These are phyloP conservation scores for Silurus aristotelis DNA, from an alignment of 2,797 vertebrate genomes.

Conservation along the genomic window DNA sequence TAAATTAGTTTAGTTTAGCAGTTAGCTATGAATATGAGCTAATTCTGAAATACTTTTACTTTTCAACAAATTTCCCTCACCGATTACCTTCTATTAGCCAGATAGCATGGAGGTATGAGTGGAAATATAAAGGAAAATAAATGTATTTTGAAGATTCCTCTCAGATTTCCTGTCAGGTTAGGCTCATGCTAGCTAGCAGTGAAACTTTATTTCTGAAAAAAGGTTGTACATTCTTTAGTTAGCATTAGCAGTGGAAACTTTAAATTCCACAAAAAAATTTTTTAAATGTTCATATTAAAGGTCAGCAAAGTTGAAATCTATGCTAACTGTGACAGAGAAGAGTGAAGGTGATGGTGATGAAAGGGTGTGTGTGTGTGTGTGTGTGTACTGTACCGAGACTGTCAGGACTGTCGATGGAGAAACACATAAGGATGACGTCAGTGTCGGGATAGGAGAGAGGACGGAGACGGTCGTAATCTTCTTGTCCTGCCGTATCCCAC, in stretches of 20 bases:
- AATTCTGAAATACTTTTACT: too few relatives aligned
- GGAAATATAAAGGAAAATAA: too few relatives aligned
- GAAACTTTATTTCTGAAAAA: too few relatives aligned
- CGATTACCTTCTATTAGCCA: too few relatives aligned
- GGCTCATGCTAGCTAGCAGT: too few relatives aligned
- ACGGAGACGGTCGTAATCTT: constrained; percentile 84
- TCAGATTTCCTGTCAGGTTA: too few relatives aligned
- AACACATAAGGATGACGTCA: constrained; percentile 89
- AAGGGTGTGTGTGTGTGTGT: background rate
- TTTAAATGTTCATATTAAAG: background rate
- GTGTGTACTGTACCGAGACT: constrained; percentile 77
- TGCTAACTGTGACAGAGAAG: background rate
- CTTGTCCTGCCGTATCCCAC: constrained; percentile 88
- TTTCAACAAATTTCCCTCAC: too few relatives aligned
- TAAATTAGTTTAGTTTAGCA: too few relatives aligned
- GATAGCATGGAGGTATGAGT: too few relatives aligned
- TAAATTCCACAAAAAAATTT: too few relatives aligned
- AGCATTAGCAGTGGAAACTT: background rate
- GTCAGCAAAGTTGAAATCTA: background rate
- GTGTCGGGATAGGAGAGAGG: constrained; percentile 87
- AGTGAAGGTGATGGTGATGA: background rate
- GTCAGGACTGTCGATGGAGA: constrained; percentile 87
- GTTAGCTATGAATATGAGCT: too few relatives aligned
- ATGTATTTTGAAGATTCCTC: too few relatives aligned
- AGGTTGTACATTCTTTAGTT: background rate